Conservation (phyloP, 2,113 vertebrate species). For the Psittacara wagleri region DNA sequence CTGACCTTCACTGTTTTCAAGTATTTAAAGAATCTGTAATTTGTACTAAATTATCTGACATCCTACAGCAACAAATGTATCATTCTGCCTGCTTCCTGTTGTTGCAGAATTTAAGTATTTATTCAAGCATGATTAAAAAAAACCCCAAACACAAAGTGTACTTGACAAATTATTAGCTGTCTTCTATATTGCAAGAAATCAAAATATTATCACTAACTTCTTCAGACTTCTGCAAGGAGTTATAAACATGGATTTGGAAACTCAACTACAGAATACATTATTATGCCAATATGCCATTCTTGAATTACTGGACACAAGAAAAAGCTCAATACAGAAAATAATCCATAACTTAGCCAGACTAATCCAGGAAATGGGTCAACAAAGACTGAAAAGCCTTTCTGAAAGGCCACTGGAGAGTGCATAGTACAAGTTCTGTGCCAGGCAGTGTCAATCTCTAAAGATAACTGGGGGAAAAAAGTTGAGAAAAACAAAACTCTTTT, state of each 20-base stretch:
- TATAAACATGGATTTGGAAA: not conserved
- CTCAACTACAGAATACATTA: not conserved
- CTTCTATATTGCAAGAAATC: not conserved
- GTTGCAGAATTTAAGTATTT: slow-evolving; percentile 55
- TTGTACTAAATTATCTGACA: slow-evolving; percentile 72
- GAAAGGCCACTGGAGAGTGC: slow-evolving; percentile 45
- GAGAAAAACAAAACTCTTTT: slow-evolving; percentile 53
- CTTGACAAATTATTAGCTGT: not conserved
- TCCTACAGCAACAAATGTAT: slow-evolving; percentile 69
- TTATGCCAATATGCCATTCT: slow-evolving; percentile 13
- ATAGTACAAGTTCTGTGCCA: slow-evolving; percentile 35
- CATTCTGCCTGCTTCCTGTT: slow-evolving; percentile 72
- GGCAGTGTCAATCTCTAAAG: slow-evolving; percentile 31
- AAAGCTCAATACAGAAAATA: slow-evolving; percentile 58
- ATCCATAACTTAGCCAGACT: slow-evolving; percentile 53
- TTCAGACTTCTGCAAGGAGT: not conserved
- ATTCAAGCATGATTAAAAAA: slow-evolving; percentile 56
- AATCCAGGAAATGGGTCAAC: slow-evolving; percentile 63
- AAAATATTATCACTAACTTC: not conserved
- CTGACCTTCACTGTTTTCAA: slow-evolving; percentile 72
- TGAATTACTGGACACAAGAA: slow-evolving; percentile 43
- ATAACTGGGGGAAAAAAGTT: not conserved
- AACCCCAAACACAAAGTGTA: not conserved
- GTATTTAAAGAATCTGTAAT: slow-evolving; percentile 71
- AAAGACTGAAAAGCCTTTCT: slow-evolving; percentile 57